phyloP scores from a whole-genome alignment of 2,113 vertebrate species.

The Bambusicola thoracicus region DNA sequence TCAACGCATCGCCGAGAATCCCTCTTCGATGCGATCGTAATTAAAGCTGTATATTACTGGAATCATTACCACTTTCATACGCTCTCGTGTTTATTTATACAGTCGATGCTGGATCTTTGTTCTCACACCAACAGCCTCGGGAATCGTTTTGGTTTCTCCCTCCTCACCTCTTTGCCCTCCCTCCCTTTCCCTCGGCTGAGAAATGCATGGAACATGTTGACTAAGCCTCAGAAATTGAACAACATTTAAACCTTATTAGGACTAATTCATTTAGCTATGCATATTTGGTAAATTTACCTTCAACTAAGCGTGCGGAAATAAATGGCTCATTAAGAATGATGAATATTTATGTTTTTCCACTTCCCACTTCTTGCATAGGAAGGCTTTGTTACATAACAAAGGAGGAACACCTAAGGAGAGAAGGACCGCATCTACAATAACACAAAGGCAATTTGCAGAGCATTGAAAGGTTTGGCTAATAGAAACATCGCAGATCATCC shows the following conservation, averaged over 20 bases:
- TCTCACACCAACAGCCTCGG: neutral
- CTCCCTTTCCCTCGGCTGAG: neutral
- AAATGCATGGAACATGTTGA: neutral
- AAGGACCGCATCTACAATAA: neutral
- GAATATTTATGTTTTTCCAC: slow-evolving; percentile 10
- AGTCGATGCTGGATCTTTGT: neutral
- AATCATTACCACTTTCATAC: neutral
- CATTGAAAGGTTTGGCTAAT: neutral
- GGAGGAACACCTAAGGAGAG: neutral
- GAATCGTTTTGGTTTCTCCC: neutral
- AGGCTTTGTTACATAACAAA: neutral
- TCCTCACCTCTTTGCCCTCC: neutral
- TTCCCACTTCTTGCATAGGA: neutral
- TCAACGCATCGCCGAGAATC: neutral
- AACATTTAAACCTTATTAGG: neutral
- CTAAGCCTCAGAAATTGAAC: neutral
- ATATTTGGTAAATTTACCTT: neutral
- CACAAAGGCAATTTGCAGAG: neutral
- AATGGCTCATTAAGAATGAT: slow-evolving; percentile 15
- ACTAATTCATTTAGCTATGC: neutral
- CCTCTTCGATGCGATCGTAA: neutral
- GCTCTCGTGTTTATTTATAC: neutral
- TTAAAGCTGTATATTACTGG: slow-evolving; percentile 25
- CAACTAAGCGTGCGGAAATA: neutral
- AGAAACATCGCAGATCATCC: neutral